Conservation (phyloP, 2,888 invertebrate species). For the Hoplodrina ambigua region DNA sequence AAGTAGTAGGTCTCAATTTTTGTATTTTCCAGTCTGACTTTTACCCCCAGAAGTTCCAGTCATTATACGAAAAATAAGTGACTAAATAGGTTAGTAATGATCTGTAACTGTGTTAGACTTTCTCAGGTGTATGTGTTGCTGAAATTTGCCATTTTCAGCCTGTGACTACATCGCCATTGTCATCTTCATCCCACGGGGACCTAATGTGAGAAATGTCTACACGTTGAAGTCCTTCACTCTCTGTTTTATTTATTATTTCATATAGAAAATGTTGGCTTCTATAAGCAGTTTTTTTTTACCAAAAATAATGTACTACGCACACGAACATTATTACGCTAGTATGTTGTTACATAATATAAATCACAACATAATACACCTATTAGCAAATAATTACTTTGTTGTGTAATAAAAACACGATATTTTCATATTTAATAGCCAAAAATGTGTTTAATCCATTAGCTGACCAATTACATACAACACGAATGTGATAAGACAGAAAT, state of each 20-base stretch:
- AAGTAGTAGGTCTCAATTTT: not conserved
- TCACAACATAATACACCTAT: slow-evolving; percentile 32
- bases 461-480: slow-evolving; percentile 39
- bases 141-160: slow-evolving; percentile 25
- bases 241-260: not conserved
- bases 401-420: slow-evolving; percentile 13
- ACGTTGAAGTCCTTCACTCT: slow-evolving; percentile 5
- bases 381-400: slow-evolving; percentile 32
- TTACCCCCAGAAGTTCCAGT: too few species aligned
- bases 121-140: slow-evolving; percentile 7
- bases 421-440: slow-evolving; percentile 14
- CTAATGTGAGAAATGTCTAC: slow-evolving; percentile 14
- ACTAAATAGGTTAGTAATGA: slow-evolving; percentile 3
- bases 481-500: slow-evolving; percentile 29
- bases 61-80: slow-evolving; percentile 1
- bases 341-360: slow-evolving; percentile 18
- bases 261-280: not conserved
- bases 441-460: slow-evolving; percentile 47
- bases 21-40: not conserved
- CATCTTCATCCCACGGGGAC: slow-evolving; percentile 3
- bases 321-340: not conserved
- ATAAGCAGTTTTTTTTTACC: too few species aligned
- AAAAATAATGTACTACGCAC: too few species aligned
- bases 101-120: slow-evolving; percentile 3
- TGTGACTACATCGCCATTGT: slow-evolving; percentile 24